Percentiles rank a stretch among this genome's conserved stretches.
phyloP scores from a whole-genome alignment of 2,797 vertebrate genomes.

The Apodemus agrarius region DNA sequence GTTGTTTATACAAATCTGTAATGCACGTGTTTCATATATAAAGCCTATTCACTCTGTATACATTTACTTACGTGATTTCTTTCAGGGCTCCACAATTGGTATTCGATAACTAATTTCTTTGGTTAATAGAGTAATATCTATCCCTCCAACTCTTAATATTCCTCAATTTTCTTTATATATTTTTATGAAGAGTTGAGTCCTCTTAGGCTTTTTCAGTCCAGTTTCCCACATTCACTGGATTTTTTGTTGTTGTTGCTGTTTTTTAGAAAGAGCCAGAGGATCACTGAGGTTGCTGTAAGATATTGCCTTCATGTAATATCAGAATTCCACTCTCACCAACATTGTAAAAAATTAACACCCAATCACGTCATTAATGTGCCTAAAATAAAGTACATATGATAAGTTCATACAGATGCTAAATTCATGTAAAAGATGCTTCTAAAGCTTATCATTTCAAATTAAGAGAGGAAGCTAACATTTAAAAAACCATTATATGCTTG shows the following conservation, averaged over 20 bases:
- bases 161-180: not conserved
- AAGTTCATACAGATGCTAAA: not conserved
- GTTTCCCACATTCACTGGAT: not conserved
- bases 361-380: not conserved
- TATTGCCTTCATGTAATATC: not conserved
- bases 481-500: not conserved
- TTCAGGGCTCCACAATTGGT: not conserved
- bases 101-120: not conserved
- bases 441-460: not conserved
- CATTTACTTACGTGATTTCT: too few species aligned
- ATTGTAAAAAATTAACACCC: too few species aligned
- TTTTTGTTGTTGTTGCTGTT: not conserved
- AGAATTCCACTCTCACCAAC: not conserved
- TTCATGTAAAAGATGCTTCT: not conserved
- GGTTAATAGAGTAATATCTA: not conserved
- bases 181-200: accelerated
- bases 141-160: not conserved
- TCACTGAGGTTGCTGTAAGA: not conserved
- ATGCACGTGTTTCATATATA: too few species aligned
- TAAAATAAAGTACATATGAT: not conserved
- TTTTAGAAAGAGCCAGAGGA: not conserved
- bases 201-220: not conserved
- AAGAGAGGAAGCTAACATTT: not conserved
- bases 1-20: not conserved
- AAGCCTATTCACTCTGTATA: not conserved